phyloP scores from a whole-genome alignment of 2,888 invertebrate species.

The Lasioglossum figueresi region DNA sequence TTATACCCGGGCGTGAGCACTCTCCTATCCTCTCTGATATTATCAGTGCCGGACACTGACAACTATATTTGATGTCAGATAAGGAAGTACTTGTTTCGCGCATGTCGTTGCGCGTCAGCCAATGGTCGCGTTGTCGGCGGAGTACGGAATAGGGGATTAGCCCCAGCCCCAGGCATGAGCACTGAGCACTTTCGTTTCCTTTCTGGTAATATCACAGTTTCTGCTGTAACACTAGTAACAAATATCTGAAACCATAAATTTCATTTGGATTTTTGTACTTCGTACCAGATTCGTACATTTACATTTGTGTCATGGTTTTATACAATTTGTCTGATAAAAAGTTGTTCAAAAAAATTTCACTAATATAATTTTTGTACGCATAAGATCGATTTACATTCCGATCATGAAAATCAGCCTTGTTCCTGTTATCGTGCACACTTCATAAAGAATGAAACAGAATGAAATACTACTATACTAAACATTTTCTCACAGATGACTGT shows the following conservation, averaged over 20 bases:
- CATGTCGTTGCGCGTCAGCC: too few species aligned
- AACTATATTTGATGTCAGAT: too few species aligned
- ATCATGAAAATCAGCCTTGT: conserved; percentile 43
- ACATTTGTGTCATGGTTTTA: background rate
- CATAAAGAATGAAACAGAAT: conserved; percentile 32
- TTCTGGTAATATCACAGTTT: too few species aligned
- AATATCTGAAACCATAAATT: background rate
- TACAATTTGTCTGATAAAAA: background rate
- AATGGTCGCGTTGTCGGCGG: too few species aligned
- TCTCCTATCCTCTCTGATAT: too few species aligned
- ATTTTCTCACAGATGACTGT: conserved; percentile 51
- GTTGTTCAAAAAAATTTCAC: background rate
- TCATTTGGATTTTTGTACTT: background rate
- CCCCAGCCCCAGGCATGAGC: too few species aligned
- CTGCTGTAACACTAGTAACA: background rate
- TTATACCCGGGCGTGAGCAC: too few species aligned
- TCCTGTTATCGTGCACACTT: background rate
- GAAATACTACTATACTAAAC: conserved; percentile 31
- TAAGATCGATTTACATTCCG: background rate
- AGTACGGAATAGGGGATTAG: too few species aligned
- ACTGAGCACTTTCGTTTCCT: too few species aligned
- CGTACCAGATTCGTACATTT: too few species aligned
- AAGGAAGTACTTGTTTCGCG: too few species aligned
- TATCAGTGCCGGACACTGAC: too few species aligned
- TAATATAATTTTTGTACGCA: background rate